Conservation (phyloP, 2,113 vertebrate species). For the Meles meles region DNA sequence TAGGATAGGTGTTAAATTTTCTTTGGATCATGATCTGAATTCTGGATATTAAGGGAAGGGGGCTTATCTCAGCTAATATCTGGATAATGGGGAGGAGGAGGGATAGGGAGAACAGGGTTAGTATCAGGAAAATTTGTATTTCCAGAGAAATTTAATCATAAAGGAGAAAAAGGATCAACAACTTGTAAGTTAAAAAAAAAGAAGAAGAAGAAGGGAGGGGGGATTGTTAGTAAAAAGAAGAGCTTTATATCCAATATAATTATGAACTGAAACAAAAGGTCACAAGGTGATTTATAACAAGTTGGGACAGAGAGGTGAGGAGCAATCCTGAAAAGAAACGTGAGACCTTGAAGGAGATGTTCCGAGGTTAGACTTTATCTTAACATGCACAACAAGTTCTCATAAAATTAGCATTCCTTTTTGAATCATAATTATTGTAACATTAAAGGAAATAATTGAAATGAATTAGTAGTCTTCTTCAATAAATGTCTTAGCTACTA, state of each 20-base stretch:
- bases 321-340: not conserved
- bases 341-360: conserved; percentile 40
- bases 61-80: not conserved
- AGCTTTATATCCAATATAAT: not conserved
- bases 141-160: not conserved
- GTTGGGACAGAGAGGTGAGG: not conserved
- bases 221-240: not conserved
- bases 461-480: conserved; percentile 75
- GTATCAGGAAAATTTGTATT: not conserved
- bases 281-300: not conserved
- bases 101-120: rapidly evolving
- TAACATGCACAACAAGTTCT: conserved; percentile 63
- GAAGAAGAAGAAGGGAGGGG: not conserved
- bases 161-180: not conserved
- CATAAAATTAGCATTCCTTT: conserved; percentile 68
- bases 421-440: conserved; percentile 75
- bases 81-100: not conserved
- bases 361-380: conserved; percentile 40
- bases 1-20: not conserved
- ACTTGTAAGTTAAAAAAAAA: not conserved
- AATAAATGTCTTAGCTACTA: conserved; percentile 73
- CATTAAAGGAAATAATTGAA: conserved; percentile 77
- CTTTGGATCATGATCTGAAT: not conserved
- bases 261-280: not conserved
- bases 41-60: not conserved